A percentile compares a stretch with the other conserved stretches of the same genome.
These are phyloP conservation scores for Drosophila neocordata DNA, from an alignment of 1,140 invertebrate genomes.

Conservation along the genomic window DNA sequence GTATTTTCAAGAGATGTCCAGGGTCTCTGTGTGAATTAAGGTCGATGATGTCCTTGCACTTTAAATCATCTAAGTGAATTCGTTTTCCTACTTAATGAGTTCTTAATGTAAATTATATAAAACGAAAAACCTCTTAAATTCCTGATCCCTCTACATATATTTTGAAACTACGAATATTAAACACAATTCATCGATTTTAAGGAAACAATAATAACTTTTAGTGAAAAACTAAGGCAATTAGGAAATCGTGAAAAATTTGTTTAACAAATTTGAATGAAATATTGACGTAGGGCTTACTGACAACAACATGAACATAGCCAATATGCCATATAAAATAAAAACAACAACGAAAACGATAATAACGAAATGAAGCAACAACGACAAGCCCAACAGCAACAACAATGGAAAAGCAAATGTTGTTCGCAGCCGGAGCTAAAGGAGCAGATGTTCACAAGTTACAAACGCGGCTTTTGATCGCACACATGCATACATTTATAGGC, in stretches of 20 bases:
- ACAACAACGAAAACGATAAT: constrained; percentile 79
- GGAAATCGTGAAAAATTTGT: too few relatives aligned
- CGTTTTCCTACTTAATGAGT: not conserved
- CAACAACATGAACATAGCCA: constrained; percentile 45
- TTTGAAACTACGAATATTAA: too few relatives aligned
- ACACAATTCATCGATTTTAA: too few relatives aligned
- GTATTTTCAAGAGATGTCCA: not conserved
- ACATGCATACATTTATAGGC: constrained; percentile 29
- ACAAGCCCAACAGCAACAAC: constrained; percentile 41
- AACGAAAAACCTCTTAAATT: too few relatives aligned
- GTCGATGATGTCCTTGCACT: not conserved
- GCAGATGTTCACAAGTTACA: constrained; percentile 82
- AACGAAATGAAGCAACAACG: constrained; percentile 69
- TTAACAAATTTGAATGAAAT: too few relatives aligned
- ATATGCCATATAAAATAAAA: constrained; percentile 67
- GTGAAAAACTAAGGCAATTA: too few relatives aligned
- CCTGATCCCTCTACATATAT: too few relatives aligned
- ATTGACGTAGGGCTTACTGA: not conserved
- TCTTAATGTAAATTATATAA: too few relatives aligned
- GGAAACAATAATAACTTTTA: too few relatives aligned
- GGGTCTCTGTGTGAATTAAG: not conserved
- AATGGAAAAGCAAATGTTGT: constrained; percentile 72
- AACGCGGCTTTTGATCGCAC: constrained; percentile 60
- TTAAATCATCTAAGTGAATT: not conserved
- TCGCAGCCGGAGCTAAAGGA: constrained; percentile 61